phyloP scores from a whole-genome alignment of 2,888 invertebrate species.

The Neocrepidodera transversa region DNA sequence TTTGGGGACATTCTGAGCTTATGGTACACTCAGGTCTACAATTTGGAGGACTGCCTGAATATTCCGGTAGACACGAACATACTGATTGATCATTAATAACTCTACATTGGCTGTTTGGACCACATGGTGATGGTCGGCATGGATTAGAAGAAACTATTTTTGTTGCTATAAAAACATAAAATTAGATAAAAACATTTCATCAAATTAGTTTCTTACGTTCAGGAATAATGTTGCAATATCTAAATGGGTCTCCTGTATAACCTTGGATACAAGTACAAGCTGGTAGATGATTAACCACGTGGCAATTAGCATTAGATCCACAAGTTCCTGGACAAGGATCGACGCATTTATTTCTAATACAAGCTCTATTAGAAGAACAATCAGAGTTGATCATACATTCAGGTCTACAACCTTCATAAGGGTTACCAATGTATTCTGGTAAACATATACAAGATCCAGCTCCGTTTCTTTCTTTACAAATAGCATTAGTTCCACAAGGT shows the following conservation, averaged over 20 bases:
- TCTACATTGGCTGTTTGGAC: conserved; percentile 75
- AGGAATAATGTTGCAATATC: conserved; percentile 42
- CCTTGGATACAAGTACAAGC: conserved; percentile 72
- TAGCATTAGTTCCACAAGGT: conserved; percentile 63
- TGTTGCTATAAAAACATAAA: conserved; percentile 37
- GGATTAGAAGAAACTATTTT: conserved; percentile 62
- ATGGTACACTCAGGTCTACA: conserved; percentile 77
- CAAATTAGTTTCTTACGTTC: conserved; percentile 46
- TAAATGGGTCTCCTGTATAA: conserved; percentile 67
- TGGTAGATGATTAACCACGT: conserved; percentile 62
- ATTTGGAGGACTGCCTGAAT: conserved; percentile 71
- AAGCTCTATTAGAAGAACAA: conserved; percentile 65
- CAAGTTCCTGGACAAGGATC: conserved; percentile 69
- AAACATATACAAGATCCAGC: conserved; percentile 65
- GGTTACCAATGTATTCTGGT: conserved; percentile 64
- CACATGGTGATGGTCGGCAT: conserved; percentile 76
- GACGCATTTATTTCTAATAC: conserved; percentile 65
- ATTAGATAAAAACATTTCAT: no score
- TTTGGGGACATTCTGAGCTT: conserved; percentile 72
- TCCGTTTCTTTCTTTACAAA: conserved; percentile 62
- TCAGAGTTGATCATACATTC: conserved; percentile 66
- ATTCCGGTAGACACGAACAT: conserved; percentile 73
- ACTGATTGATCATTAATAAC: conserved; percentile 65
- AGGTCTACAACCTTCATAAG: conserved; percentile 67
- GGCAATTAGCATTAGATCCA: conserved; percentile 72